These are phyloP conservation scores for Chitala chitala DNA, from an alignment of 2,113 vertebrate species.

Conservation along the genomic window DNA sequence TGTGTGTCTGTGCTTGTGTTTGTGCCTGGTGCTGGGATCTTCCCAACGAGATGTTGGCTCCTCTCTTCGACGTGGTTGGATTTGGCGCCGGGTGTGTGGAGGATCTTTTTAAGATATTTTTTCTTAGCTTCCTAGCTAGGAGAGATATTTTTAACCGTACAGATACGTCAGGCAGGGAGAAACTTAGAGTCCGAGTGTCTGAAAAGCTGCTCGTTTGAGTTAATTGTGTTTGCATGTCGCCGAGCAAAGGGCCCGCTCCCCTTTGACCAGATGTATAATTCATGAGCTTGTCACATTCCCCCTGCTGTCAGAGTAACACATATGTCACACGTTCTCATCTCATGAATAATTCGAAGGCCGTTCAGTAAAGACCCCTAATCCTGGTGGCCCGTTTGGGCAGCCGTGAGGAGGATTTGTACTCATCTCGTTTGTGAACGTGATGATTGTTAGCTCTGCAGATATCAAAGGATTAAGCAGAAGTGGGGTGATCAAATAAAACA, in stretches of 20 bases:
- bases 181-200: background rate
- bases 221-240: background rate
- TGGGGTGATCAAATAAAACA: background rate
- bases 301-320: background rate
- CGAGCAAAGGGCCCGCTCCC: background rate
- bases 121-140: too few relatives aligned
- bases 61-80: too few relatives aligned
- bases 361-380: background rate
- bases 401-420: slow-evolving; percentile 9
- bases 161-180: too few relatives aligned
- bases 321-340: background rate
- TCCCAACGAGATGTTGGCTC: too few relatives aligned
- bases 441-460: background rate
- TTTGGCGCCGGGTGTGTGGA: too few relatives aligned
- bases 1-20: too few relatives aligned
- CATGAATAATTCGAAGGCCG: slow-evolving; percentile 13
- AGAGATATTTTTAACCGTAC: too few relatives aligned
- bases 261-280: background rate
- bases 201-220: background rate
- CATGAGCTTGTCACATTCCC: background rate
- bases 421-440: background rate
- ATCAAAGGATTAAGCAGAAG: slow-evolving; percentile 12
- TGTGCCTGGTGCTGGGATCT: too few relatives aligned
- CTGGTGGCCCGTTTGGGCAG: background rate
- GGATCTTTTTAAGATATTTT: background rate